Percentiles rank a stretch among this genome's conserved stretches.
Evolutionary conservation across 2,797 vertebrate genomes (phyloP).

Genomic region (Eulemur albifrons): DNA sequence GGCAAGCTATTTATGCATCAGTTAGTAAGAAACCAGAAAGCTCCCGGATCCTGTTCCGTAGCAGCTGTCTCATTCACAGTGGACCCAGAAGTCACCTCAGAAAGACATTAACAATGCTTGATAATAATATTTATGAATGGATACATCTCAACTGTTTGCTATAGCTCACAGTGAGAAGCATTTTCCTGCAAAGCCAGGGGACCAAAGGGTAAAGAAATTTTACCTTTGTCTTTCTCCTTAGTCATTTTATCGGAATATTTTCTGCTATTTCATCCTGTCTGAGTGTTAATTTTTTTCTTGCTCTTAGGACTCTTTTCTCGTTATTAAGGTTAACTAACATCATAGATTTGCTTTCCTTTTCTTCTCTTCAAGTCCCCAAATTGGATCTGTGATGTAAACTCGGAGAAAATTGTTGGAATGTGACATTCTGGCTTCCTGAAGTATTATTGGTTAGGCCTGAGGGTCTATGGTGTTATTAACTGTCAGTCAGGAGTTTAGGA

Average conservation of each 20-base stretch:
- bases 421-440: slow-evolving; percentile 32
- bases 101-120: background rate
- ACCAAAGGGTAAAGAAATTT: background rate
- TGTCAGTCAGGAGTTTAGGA: slow-evolving; percentile 60
- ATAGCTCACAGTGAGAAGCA: background rate
- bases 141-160: background rate
- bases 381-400: slow-evolving; percentile 71
- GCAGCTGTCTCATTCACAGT: background rate
- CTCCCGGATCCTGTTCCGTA: background rate
- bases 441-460: slow-evolving; percentile 21
- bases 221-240: background rate
- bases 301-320: background rate
- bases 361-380: background rate
- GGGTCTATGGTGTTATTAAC: background rate
- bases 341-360: background rate
- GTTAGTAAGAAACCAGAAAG: background rate
- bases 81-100: background rate
- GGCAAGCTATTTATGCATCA: background rate
- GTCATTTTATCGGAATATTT: background rate
- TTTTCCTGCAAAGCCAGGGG: background rate
- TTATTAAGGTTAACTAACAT: background rate
- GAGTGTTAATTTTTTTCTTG: background rate
- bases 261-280: background rate
- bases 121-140: background rate
- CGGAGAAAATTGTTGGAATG: slow-evolving; percentile 77